Percentiles rank a stretch among this genome's conserved stretches.
These are phyloP conservation scores for Acomys russatus DNA, from an alignment of 2,797 vertebrate genomes.

Conservation along the genomic window DNA sequence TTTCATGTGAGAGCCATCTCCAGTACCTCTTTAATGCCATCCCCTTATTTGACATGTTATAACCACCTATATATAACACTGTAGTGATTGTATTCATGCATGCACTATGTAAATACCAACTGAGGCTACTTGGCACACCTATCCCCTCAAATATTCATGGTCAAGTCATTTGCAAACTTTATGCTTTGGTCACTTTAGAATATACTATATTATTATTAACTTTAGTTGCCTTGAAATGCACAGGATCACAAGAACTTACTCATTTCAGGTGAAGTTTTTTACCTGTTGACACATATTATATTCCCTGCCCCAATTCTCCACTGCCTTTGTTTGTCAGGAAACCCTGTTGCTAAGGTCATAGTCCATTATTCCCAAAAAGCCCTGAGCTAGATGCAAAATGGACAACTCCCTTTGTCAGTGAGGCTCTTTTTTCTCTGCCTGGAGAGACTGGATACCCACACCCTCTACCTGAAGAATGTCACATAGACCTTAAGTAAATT, in stretches of 20 bases:
- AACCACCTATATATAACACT: not conserved
- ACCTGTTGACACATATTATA: rapidly evolving
- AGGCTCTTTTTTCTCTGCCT: too few species aligned
- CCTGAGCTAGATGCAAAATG: too few species aligned
- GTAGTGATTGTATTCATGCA: not conserved
- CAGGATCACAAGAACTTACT: not conserved
- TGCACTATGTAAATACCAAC: not conserved
- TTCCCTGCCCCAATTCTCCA: not conserved
- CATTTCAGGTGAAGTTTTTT: not conserved
- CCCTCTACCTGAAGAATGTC: too few species aligned
- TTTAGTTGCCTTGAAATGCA: not conserved
- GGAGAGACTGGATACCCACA: too few species aligned
- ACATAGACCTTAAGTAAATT: too few species aligned
- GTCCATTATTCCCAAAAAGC: too few species aligned
- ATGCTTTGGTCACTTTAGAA: not conserved
- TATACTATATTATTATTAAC: not conserved
- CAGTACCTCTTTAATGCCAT: not conserved
- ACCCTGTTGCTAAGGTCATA: too few species aligned
- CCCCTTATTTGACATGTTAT: not conserved
- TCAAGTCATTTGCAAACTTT: not conserved
- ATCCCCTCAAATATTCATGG: not conserved
- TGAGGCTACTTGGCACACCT: not conserved
- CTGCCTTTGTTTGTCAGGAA: not conserved
- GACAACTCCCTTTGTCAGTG: too few species aligned
- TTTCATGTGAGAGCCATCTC: too few species aligned